These are phyloP conservation scores for Pheosia tremula DNA, from an alignment of 2,888 invertebrate genomes.

Conservation along the genomic window DNA sequence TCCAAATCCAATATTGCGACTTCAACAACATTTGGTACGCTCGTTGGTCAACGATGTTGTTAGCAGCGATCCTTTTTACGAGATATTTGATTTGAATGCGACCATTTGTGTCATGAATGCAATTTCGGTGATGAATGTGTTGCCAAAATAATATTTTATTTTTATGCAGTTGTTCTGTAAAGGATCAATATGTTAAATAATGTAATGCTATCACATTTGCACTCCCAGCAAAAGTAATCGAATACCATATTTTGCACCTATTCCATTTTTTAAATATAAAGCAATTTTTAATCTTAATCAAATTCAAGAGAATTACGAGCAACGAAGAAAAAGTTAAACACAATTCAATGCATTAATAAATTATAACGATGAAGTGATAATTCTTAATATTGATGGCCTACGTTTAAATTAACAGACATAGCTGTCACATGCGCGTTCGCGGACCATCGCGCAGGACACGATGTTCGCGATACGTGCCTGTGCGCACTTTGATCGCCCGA, in stretches of 20 bases:
- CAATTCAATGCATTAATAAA: no score
- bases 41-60: slow-evolving; percentile 75
- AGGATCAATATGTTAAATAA: no score
- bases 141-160: slow-evolving; percentile 21
- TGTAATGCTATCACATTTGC: no score
- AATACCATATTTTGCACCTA: no score
- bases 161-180: no score
- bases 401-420: slow-evolving; percentile 74
- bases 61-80: slow-evolving; percentile 66
- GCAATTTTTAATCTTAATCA: no score
- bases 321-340: no score
- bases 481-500: slow-evolving; percentile 45
- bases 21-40: slow-evolving; percentile 73
- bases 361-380: slow-evolving; percentile 49
- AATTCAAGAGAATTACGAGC: no score
- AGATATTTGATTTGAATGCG: slow-evolving; percentile 65
- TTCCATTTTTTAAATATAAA: no score
- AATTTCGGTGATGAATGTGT: slow-evolving; percentile 49
- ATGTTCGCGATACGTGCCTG: slow-evolving; percentile 56
- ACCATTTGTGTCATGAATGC: slow-evolving; percentile 56
- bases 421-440: slow-evolving; percentile 65
- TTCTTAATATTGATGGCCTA: slow-evolving; percentile 63
- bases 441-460: slow-evolving; percentile 59
- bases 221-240: no score
- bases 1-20: slow-evolving; percentile 71